These are phyloP conservation scores for Melanerpes formicivorus DNA, from an alignment of 2,113 vertebrate species.

Conservation along the genomic window DNA sequence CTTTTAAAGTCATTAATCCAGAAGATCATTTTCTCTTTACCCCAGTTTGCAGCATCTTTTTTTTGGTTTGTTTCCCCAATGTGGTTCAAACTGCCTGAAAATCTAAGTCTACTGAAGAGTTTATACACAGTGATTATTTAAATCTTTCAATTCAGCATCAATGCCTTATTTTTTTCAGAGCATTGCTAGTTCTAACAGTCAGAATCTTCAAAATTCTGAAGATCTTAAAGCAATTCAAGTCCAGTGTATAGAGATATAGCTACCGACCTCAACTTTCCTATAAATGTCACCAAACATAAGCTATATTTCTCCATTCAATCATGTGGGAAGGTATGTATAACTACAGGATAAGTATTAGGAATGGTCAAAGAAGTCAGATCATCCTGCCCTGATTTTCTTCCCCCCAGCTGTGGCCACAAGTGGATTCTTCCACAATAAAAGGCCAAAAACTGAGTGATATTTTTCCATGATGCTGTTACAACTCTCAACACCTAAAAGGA, in stretches of 20 bases:
- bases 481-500: not conserved
- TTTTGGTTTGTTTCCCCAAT: not conserved
- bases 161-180: not conserved
- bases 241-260: not conserved
- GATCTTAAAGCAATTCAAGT: not conserved
- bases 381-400: not conserved
- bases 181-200: not conserved
- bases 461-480: not conserved
- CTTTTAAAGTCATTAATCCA: not conserved
- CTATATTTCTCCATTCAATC: not conserved
- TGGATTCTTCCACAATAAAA: not conserved
- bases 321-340: not conserved
- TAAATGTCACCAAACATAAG: not conserved
- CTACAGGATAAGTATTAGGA: not conserved
- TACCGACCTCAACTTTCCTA: not conserved
- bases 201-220: not conserved
- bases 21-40: not conserved
- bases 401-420: not conserved
- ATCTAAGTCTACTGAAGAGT: not conserved
- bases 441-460: fast-evolving
- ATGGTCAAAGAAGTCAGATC: not conserved
- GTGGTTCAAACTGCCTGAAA: not conserved
- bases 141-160: not conserved
- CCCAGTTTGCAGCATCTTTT: fast-evolving
- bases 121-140: not conserved